Evolutionary conservation across 2,888 invertebrate species (phyloP).

Genomic region (Andrena marginata): DNA sequence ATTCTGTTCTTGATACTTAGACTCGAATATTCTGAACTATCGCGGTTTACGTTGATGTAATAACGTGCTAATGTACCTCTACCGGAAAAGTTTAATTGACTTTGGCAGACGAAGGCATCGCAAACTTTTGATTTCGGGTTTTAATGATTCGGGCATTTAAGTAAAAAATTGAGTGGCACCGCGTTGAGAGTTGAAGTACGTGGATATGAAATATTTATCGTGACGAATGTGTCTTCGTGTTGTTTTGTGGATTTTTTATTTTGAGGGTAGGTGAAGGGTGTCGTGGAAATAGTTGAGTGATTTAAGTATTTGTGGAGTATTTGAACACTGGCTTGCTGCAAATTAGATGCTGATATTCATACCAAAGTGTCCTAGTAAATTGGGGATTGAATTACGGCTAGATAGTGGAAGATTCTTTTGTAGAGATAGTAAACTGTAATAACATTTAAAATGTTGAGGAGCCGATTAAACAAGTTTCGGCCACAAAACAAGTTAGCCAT

Average conservation of each 20-base stretch:
- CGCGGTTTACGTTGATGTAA: conserved; percentile 22
- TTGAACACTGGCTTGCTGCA: no score
- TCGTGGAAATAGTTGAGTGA: no score
- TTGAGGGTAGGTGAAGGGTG: not conserved
- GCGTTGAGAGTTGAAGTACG: not conserved
- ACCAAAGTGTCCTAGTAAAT: no score
- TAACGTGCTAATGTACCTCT: conserved; percentile 26
- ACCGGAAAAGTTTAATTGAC: conserved; percentile 50
- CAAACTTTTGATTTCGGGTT: conserved; percentile 29
- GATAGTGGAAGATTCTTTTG: no score
- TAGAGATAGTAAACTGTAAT: no score
- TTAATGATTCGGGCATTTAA: conserved; percentile 38
- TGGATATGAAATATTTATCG: conserved; percentile 24
- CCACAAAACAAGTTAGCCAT: no score
- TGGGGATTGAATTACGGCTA: no score
- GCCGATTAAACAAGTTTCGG: no score
- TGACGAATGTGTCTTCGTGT: not conserved
- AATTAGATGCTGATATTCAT: no score
- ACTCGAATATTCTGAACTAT: conserved; percentile 5
- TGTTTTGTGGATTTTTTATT: not conserved
- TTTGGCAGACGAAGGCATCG: conserved; percentile 19
- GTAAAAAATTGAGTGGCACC: conserved; percentile 47
- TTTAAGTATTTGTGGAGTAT: no score
- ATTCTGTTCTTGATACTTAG: not conserved
- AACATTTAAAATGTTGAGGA: no score